A percentile compares a stretch with the other conserved stretches of the same genome.
Evolutionary conservation across 2,797 vertebrate species (phyloP).

Genomic region (Hybognathus amarus): DNA sequence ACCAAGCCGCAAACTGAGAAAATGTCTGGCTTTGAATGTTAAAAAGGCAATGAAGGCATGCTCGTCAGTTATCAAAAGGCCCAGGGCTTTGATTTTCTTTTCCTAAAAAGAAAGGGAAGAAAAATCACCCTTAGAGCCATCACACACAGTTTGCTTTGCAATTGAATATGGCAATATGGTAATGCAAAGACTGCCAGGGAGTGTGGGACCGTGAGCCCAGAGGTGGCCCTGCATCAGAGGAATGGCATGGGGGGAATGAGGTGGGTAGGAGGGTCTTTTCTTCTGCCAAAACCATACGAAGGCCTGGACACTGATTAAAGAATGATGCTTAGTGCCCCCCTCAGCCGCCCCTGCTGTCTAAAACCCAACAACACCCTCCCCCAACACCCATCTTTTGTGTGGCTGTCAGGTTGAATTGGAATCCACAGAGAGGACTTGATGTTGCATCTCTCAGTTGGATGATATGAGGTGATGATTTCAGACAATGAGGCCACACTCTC

Average conservation of each 20-base stretch:
- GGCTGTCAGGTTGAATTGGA: constrained; percentile 82
- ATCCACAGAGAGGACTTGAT: constrained; percentile 81
- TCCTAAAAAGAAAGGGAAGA: constrained; percentile 60
- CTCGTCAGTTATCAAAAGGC: constrained; percentile 75
- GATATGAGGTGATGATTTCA: constrained; percentile 86
- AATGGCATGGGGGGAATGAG: constrained; percentile 69
- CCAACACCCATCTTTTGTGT: constrained; percentile 79
- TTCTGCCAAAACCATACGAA: constrained; percentile 78
- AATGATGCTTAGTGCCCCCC: constrained; percentile 79
- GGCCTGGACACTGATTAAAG: constrained; percentile 82
- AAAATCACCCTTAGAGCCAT: constrained; percentile 80
- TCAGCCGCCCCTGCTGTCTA: constrained; percentile 64
- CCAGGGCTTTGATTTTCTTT: constrained; percentile 74
- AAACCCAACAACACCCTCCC: constrained; percentile 58
- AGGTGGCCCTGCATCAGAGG: constrained; percentile 86
- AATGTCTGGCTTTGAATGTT: constrained; percentile 76
- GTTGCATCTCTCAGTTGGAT: constrained; percentile 84
- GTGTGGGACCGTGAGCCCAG: constrained; percentile 76
- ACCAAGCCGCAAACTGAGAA: constrained; percentile 77
- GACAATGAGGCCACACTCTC: constrained; percentile 87
- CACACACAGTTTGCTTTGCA: constrained; percentile 82
- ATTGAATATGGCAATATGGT: constrained; percentile 89
- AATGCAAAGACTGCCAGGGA: constrained; percentile 79
- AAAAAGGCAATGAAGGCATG: constrained; percentile 75
- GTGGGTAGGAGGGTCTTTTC: constrained; percentile 72